A percentile compares a stretch with the other conserved stretches of the same genome.
Evolutionary conservation across 2,888 invertebrate species (phyloP).

Genomic region (Blastobasis adustella): DNA sequence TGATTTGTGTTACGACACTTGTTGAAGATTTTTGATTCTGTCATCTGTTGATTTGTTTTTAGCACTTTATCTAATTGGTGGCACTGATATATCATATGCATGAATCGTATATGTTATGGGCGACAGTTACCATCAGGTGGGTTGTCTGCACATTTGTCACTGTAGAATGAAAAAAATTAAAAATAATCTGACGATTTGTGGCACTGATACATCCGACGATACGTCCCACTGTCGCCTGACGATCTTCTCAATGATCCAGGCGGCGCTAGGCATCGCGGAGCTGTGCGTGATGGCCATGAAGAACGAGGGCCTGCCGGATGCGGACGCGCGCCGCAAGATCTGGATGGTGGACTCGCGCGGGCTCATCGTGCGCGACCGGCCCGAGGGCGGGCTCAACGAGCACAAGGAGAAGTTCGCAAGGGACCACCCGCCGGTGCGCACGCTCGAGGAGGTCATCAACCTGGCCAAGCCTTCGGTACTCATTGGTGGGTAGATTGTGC

Average conservation of each 20-base stretch:
- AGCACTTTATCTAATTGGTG: too few species aligned
- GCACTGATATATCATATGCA: too few species aligned
- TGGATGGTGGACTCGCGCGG: slow-evolving; percentile 98
- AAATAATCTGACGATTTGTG: too few species aligned
- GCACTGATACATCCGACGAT: too few species aligned
- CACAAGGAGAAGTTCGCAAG: slow-evolving; percentile 91
- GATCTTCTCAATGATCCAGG: slow-evolving; percentile 60
- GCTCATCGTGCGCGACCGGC: slow-evolving; percentile 89
- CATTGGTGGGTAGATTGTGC: slow-evolving; percentile 87
- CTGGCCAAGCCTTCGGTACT: slow-evolving; percentile 90
- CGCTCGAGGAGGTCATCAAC: slow-evolving; percentile 87
- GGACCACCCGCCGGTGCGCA: slow-evolving; percentile 82
- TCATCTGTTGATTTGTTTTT: too few species aligned
- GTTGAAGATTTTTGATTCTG: too few species aligned
- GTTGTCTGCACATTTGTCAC: too few species aligned
- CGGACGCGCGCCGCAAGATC: slow-evolving; percentile 86
- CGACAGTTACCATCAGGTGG: too few species aligned
- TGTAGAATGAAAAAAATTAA: too few species aligned
- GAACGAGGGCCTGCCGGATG: slow-evolving; percentile 84
- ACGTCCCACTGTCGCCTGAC: too few species aligned
- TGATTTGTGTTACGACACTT: too few species aligned
- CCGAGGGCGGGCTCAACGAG: slow-evolving; percentile 84
- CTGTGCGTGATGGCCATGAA: slow-evolving; percentile 95
- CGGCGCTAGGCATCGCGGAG: slow-evolving; percentile 94
- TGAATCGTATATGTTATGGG: too few species aligned